Conservation (phyloP, 2,797 vertebrate genomes). For the Melanotaenia pygmaea region DNA sequence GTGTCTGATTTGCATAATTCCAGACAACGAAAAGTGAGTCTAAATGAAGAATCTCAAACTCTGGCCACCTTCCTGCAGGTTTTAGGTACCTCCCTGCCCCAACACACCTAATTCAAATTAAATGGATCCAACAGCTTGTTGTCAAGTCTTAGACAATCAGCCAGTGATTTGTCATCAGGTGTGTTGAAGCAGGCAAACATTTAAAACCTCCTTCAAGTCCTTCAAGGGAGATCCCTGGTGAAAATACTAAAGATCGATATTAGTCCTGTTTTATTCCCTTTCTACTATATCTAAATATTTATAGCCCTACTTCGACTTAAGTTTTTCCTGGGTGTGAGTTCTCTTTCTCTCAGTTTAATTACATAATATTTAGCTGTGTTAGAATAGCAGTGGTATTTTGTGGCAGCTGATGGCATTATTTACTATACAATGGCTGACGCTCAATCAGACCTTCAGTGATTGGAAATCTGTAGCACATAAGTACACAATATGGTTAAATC, state of each 20-base stretch:
- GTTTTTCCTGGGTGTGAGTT: background rate
- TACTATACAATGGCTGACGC: constrained; percentile 56
- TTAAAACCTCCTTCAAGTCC: background rate
- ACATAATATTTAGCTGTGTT: constrained; percentile 25
- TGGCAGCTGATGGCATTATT: constrained; percentile 48
- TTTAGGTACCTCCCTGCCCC: background rate
- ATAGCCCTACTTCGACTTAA: constrained; percentile 9
- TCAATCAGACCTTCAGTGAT: constrained; percentile 66
- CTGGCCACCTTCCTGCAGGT: background rate
- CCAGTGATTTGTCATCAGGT: background rate
- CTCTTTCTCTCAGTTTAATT: constrained; percentile 19
- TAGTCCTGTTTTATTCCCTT: background rate
- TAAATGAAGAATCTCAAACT: background rate
- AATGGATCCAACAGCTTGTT: background rate
- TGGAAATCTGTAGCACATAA: constrained; percentile 76
- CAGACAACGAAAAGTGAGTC: background rate
- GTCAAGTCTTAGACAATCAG: background rate
- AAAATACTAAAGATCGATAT: background rate
- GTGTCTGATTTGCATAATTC: background rate
- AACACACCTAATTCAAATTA: background rate
- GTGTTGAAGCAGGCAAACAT: background rate
- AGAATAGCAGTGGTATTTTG: constrained; percentile 43
- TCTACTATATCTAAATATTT: background rate
- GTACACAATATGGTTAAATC: constrained; percentile 73
- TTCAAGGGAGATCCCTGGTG: background rate